Percentiles rank a stretch among this genome's conserved stretches.
These are phyloP conservation scores for Donacobius atricapilla DNA, from an alignment of 2,113 vertebrate species.

Conservation along the genomic window DNA sequence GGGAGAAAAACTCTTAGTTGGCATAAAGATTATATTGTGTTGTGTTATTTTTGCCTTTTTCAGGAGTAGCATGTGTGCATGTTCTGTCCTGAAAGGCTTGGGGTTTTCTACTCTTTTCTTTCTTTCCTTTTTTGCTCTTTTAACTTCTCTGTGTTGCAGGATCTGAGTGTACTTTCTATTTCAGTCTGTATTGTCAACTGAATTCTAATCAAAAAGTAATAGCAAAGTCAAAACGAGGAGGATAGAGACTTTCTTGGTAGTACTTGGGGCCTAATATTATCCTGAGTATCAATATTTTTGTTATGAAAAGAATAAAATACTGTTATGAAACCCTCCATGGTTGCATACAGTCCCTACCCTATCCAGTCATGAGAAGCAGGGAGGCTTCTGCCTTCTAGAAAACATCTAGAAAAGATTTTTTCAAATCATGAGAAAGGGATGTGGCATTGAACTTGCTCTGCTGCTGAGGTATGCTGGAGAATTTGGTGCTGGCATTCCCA, in stretches of 20 bases:
- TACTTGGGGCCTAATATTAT: background rate
- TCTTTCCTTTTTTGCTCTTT: background rate
- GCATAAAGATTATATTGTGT: background rate
- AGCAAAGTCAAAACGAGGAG: background rate
- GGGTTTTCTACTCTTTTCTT: background rate
- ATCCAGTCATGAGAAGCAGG: background rate
- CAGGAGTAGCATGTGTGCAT: background rate
- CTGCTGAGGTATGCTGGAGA: background rate
- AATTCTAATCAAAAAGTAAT: background rate
- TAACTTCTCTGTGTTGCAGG: background rate
- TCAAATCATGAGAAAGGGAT: accelerated
- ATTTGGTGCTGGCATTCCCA: background rate
- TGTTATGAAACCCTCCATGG: background rate
- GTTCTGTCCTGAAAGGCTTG: background rate
- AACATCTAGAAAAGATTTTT: no score
- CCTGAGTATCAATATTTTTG: background rate
- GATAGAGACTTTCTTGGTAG: background rate
- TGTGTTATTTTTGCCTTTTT: background rate
- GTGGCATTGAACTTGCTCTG: background rate
- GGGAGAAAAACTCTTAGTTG: background rate
- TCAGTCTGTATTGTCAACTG: background rate
- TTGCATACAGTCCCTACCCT: background rate
- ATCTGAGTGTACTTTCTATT: background rate
- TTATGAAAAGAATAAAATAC: background rate
- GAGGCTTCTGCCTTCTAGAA: background rate